phyloP scores from a whole-genome alignment of 2,113 vertebrate genomes.

The Helogale parvula region DNA sequence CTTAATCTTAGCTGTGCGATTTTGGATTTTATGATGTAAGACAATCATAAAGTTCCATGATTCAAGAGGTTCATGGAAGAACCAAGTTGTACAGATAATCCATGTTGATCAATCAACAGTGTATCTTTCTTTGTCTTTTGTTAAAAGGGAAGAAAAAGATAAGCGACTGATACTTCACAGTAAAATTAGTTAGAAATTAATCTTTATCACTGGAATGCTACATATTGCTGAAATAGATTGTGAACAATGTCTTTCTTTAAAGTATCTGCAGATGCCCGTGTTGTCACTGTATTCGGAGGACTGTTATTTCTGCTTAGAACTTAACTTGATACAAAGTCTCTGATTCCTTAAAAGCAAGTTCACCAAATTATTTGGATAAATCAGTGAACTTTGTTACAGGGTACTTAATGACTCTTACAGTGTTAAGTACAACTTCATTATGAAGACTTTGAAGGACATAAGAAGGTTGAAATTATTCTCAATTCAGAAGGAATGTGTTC shows the following conservation, averaged over 20 bases:
- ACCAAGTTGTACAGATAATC: background rate
- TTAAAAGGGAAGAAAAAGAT: background rate
- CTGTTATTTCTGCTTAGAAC: conserved; percentile 37
- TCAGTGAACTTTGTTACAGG: background rate
- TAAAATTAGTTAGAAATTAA: background rate
- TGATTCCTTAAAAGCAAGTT: background rate
- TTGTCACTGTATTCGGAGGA: background rate
- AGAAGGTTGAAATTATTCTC: background rate
- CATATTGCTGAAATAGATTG: background rate
- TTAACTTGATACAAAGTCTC: background rate
- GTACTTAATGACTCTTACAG: background rate
- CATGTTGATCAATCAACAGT: background rate
- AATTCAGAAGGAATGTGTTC: background rate
- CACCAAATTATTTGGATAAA: conserved; percentile 20
- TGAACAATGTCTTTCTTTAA: background rate
- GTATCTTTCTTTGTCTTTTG: background rate
- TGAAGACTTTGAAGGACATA: conserved; percentile 16
- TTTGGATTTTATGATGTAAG: background rate
- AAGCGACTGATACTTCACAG: background rate
- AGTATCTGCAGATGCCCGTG: background rate
- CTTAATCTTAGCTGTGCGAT: background rate
- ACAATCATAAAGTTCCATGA: background rate
- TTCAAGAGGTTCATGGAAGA: background rate
- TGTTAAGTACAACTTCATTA: background rate
- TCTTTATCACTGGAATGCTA: background rate